Conservation (phyloP, 1,140 invertebrate genomes). For the Sarcophaga peregrina region DNA sequence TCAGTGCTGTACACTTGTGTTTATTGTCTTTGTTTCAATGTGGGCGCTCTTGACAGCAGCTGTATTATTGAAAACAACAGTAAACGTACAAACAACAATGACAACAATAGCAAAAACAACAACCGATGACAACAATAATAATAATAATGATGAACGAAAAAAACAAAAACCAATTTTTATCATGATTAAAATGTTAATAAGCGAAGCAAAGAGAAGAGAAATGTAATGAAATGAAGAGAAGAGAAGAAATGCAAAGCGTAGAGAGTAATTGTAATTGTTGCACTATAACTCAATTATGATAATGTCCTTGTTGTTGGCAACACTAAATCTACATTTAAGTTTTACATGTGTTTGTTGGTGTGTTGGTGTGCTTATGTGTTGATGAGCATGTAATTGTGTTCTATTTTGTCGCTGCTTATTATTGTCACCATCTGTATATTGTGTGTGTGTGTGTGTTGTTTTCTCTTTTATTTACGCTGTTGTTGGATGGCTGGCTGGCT, state of each 20-base stretch:
- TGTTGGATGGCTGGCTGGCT: background rate
- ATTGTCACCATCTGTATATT: background rate
- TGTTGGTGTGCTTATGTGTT: background rate
- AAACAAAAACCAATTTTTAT: constrained; percentile 19
- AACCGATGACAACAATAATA: background rate
- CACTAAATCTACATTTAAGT: background rate
- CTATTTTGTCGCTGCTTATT: too few species aligned
- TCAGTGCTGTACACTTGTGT: too few species aligned
- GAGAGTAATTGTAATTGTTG: constrained; percentile 28
- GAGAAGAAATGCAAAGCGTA: background rate
- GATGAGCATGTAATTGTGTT: background rate
- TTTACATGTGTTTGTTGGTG: background rate
- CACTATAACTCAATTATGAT: constrained; percentile 34
- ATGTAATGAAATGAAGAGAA: background rate
- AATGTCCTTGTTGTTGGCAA: constrained; percentile 2
- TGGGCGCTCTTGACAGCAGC: background rate
- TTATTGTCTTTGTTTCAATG: background rate
- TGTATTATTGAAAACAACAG: background rate
- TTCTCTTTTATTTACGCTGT: too few species aligned
- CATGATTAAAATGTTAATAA: constrained; percentile 24
- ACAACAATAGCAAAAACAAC: background rate
- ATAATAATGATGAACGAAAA: background rate
- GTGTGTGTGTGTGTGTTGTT: background rate
- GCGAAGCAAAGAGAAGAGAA: too few species aligned
- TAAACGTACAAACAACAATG: background rate